Conservation (phyloP, 1,140 invertebrate genomes). For the Bombus sibiricus region DNA sequence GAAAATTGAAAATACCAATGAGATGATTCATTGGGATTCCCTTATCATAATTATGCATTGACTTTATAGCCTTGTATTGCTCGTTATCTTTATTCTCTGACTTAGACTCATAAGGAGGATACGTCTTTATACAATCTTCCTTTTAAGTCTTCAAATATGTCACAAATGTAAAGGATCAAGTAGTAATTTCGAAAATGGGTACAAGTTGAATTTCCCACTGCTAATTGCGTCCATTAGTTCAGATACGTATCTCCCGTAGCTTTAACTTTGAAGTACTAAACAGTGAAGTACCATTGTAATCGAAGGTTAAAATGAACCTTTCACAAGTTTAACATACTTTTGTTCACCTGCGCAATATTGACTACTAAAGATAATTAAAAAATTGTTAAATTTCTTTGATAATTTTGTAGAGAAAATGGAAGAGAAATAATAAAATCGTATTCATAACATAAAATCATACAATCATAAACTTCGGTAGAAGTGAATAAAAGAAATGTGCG, state of each 20-base stretch:
- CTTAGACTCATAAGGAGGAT: neutral
- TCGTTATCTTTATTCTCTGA: neutral
- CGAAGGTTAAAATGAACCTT: neutral
- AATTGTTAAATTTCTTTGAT: neutral
- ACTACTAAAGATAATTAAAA: neutral
- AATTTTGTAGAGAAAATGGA: neutral
- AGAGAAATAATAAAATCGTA: neutral
- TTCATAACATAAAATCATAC: neutral
- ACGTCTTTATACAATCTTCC: no score
- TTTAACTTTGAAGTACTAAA: conserved; percentile 35
- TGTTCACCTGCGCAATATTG: neutral
- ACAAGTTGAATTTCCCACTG: conserved; percentile 4
- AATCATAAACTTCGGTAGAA: neutral
- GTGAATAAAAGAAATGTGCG: neutral
- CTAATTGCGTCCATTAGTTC: conserved; percentile 40
- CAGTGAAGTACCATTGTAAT: conserved; percentile 12
- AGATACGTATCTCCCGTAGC: conserved; percentile 41
- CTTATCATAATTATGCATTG: neutral
- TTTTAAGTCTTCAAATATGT: neutral
- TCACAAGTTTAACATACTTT: neutral
- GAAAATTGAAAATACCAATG: no score
- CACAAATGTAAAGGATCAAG: neutral
- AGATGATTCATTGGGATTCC: neutral
- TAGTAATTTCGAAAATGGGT: neutral
- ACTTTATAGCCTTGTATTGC: no score